Base-by-base conservation (phyloP, 2,797 vertebrate genomes). In the Aldrovandia affinis region DNA sequence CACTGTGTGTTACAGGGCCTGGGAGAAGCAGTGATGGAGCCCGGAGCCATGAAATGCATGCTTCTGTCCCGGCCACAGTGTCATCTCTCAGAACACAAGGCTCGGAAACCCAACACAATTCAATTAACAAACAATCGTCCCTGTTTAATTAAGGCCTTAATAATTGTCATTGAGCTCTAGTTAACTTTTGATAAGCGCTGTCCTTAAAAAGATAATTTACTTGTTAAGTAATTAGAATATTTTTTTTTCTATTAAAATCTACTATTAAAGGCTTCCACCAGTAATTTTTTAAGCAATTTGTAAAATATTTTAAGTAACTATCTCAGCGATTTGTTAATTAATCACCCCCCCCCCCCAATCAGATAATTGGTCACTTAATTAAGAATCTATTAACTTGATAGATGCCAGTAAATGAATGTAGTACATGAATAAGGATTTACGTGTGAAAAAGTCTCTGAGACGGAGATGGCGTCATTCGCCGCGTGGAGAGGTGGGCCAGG, bases 361-460 rank as follows among this genome's bases (percentile, higher is more conserved):
- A 92, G 92, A 94, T 94, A 91, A 93, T 92, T 93, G 90, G 83
- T 89, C 89, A 87, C 87, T 92, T 92, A 93, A 91, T 95, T 92
- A 93, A 92, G 88, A 91, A 91, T 89, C 81, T 85, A 88, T 92
- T 92, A 90, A 91, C 90, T 92, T 93, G 86, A 89, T 91, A 90
- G 89, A 92, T 90, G 86, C 85, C 90, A 91, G 92, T 94, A 93
- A 94, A 75, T 75, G 70, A n/a, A 44, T 75, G 39, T 42, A 44
- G 18, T 75, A 75, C 70, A 75, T 22, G 39, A 75, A 75, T 75
- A 25, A 90, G 90, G 88, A 83, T 80, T 81, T 85, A 88, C 80
- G 89, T 85, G 89, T 85, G 85, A 88, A 86, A 89, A 86, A 89
- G 90, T 63, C 86, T 85, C 85, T 85, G 81, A 2, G 87, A 78